These are phyloP conservation scores for Paguma larvata DNA, from an alignment of 2,797 vertebrate genomes.

Conservation along the genomic window DNA sequence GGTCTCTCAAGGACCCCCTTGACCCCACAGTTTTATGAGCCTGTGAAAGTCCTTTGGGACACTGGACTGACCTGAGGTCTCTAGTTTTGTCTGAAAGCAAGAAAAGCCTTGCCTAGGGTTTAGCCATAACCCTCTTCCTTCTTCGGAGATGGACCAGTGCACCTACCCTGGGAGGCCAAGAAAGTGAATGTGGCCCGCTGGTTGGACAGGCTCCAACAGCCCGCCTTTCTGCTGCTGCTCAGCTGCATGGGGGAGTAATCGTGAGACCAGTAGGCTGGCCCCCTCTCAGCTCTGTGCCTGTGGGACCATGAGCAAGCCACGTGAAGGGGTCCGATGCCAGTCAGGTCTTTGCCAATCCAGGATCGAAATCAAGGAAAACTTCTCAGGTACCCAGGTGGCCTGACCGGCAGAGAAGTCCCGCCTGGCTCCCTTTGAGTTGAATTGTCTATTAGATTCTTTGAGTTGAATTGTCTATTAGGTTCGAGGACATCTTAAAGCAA, in stretches of 20 bases:
- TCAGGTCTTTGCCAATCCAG: not conserved
- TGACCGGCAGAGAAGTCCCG: not conserved
- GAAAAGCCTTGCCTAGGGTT: not conserved
- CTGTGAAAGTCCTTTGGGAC: not conserved
- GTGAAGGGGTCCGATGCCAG: not conserved
- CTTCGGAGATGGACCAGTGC: not conserved
- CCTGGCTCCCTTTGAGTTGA: not conserved
- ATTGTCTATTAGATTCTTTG: not conserved
- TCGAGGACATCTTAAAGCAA: conserved; percentile 46
- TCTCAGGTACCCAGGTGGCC: not conserved
- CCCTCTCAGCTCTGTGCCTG: rapidly evolving
- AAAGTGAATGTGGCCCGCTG: not conserved
- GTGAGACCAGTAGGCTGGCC: not conserved
- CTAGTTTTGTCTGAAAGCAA: conserved; percentile 32
- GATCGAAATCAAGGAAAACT: not conserved
- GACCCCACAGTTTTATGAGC: not conserved
- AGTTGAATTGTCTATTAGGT: not conserved
- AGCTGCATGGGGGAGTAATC: not conserved
- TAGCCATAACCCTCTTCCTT: not conserved
- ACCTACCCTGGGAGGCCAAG: not conserved
- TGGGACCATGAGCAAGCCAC: not conserved
- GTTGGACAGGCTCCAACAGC: not conserved
- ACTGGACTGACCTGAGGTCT: not conserved
- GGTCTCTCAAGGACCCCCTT: not conserved
- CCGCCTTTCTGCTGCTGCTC: not conserved